Conservation (phyloP, 64 coral and sea anemone genomes). For the Stylophora pistillata region DNA sequence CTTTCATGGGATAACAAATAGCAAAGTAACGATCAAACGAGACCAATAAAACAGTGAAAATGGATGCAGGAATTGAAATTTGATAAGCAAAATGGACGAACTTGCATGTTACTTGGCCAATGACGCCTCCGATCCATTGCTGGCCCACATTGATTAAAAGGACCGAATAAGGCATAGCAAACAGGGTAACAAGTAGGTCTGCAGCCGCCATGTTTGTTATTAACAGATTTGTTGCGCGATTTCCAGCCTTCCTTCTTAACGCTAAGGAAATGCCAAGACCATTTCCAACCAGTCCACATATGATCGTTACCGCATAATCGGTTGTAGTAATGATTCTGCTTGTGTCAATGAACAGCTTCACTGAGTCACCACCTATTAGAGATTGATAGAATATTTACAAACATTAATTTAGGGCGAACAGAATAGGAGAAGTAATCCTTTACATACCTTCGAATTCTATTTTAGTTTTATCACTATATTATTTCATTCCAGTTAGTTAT, state of each 20-base stretch:
- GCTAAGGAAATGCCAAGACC: slow-evolving; percentile 41
- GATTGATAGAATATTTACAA: background rate
- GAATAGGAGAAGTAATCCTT: too few relatives aligned
- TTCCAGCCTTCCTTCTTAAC: slow-evolving; percentile 30
- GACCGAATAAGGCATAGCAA: slow-evolving; percentile 23
- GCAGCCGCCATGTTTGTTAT: slow-evolving; percentile 64
- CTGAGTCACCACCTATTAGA: background rate
- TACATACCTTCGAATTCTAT: too few relatives aligned
- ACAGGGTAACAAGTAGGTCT: slow-evolving; percentile 47
- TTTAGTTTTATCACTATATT: too few relatives aligned
- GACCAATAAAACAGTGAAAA: slow-evolving; percentile 35
- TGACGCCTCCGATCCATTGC: slow-evolving; percentile 51
- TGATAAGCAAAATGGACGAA: slow-evolving; percentile 32
- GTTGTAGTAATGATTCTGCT: slow-evolving; percentile 39
- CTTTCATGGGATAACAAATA: slow-evolving; percentile 33
- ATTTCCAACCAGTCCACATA: slow-evolving; percentile 56
- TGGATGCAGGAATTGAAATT: slow-evolving; percentile 58
- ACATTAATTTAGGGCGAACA: background rate
- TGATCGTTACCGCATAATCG: slow-evolving; percentile 33
- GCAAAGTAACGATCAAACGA: slow-evolving; percentile 60
- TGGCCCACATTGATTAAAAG: slow-evolving; percentile 6
- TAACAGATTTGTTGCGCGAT: slow-evolving; percentile 35
- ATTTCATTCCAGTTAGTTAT: too few relatives aligned
- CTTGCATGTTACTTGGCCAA: slow-evolving; percentile 50
- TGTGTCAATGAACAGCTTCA: background rate